phyloP scores from a whole-genome alignment of 2,797 vertebrate species.

The Leptatherina wallacei region DNA sequence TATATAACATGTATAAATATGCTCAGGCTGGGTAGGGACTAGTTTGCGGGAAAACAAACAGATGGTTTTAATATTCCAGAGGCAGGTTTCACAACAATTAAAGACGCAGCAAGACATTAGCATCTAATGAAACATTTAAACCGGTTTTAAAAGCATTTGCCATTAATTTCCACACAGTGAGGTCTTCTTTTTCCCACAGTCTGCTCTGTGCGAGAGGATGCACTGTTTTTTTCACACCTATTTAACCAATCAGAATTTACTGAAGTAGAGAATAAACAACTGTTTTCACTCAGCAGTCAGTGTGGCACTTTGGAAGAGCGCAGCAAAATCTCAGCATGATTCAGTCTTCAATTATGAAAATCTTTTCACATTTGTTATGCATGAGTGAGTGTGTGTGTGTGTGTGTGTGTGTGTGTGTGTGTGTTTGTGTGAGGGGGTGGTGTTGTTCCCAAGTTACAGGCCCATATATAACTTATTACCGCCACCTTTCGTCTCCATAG shows the following conservation, averaged over 20 bases:
- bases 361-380: constrained; percentile 28
- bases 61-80: constrained; percentile 98
- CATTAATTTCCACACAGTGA: constrained; percentile 95
- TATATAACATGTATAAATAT: constrained; percentile 15
- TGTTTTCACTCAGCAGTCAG: constrained; percentile 97
- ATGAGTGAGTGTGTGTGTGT: neutral
- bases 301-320: constrained; percentile 82
- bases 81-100: constrained; percentile 98
- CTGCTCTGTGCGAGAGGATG: constrained; percentile 91
- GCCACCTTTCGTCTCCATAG: neutral
- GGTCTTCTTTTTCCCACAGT: constrained; percentile 92
- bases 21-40: constrained; percentile 87
- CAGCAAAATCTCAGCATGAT: constrained; percentile 72
- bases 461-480: neutral
- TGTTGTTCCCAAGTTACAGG: neutral
- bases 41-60: constrained; percentile 93
- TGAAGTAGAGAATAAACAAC: constrained; percentile 97
- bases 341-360: constrained; percentile 36
- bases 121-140: constrained; percentile 99
- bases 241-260: constrained; percentile 89
- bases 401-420: neutral
- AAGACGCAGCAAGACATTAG: constrained; percentile 98
- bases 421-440: neutral
- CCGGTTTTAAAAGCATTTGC: constrained; percentile 95
- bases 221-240: constrained; percentile 32